phyloP scores from a whole-genome alignment of 1,140 invertebrate species.

The Conus ventricosus region DNA sequence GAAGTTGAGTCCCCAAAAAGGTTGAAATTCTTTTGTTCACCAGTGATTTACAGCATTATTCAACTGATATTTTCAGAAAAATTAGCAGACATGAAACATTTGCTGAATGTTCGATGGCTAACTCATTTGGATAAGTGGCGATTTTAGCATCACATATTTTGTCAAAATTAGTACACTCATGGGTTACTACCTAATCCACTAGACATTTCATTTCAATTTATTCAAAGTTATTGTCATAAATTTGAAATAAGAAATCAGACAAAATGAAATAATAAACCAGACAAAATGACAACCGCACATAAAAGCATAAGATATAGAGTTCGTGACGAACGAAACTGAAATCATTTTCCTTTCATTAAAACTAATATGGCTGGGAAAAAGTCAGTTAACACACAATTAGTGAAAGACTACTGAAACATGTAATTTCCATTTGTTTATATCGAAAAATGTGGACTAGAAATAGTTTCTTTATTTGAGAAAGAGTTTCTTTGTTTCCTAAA shows the following conservation, averaged over 20 bases:
- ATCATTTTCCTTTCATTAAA: background rate
- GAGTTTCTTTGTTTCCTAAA: background rate
- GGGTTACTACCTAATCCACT: background rate
- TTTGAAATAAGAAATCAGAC: background rate
- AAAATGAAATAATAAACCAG: background rate
- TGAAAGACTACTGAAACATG: background rate
- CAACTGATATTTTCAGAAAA: background rate
- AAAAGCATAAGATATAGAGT: background rate
- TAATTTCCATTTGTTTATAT: background rate
- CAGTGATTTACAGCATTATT: background rate
- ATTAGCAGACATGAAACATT: background rate
- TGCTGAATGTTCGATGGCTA: background rate
- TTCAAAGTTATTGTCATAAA: background rate
- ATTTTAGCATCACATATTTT: background rate
- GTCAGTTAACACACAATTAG: background rate
- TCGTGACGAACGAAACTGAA: background rate
- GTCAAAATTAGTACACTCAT: background rate
- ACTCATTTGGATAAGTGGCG: background rate
- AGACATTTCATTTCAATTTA: background rate
- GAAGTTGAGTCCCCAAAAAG: background rate
- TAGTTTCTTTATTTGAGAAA: too few relatives aligned
- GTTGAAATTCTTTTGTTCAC: background rate
- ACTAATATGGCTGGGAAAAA: background rate
- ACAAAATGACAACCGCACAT: background rate
- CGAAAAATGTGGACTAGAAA: background rate